Evolutionary conservation across 2,888 invertebrate species (phyloP).

Genomic region (Antheraea assamensis): DNA sequence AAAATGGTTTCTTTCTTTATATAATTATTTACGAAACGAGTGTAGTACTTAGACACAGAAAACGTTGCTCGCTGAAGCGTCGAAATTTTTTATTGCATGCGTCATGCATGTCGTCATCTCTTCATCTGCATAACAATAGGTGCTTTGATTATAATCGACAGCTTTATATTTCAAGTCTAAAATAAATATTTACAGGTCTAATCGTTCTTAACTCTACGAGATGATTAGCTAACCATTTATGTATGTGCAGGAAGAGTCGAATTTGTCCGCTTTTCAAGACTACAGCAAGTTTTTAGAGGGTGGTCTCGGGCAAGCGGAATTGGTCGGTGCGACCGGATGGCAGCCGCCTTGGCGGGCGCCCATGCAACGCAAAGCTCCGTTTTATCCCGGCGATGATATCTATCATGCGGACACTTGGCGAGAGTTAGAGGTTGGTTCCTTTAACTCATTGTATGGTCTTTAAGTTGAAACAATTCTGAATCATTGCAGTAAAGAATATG

Average conservation of each 20-base stretch:
- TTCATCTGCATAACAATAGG: too few relatives aligned
- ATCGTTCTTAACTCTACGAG: background rate
- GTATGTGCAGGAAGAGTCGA: slow-evolving; percentile 67
- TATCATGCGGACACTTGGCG: slow-evolving; percentile 78
- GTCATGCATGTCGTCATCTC: too few relatives aligned
- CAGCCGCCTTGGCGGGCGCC: slow-evolving; percentile 83
- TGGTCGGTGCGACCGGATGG: slow-evolving; percentile 78
- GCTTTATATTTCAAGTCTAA: background rate
- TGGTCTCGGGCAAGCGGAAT: slow-evolving; percentile 80
- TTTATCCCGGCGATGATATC: slow-evolving; percentile 79
- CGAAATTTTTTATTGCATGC: too few relatives aligned
- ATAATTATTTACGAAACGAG: too few relatives aligned
- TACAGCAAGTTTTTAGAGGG: slow-evolving; percentile 81
- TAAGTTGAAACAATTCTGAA: background rate
- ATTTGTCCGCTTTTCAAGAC: slow-evolving; percentile 77
- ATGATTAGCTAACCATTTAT: background rate
- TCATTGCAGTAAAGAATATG: background rate
- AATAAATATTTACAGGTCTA: background rate
- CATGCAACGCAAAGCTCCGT: slow-evolving; percentile 81
- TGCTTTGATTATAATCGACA: too few relatives aligned
- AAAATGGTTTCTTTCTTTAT: too few relatives aligned
- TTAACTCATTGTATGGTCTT: background rate
- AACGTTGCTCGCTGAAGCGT: too few relatives aligned
- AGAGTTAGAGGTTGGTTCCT: slow-evolving; percentile 64
- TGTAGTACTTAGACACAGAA: too few relatives aligned